A percentile compares a stretch with the other conserved stretches of the same genome.
Evolutionary conservation across 2,113 vertebrate genomes (phyloP).

Genomic region (Ailurus styani): DNA sequence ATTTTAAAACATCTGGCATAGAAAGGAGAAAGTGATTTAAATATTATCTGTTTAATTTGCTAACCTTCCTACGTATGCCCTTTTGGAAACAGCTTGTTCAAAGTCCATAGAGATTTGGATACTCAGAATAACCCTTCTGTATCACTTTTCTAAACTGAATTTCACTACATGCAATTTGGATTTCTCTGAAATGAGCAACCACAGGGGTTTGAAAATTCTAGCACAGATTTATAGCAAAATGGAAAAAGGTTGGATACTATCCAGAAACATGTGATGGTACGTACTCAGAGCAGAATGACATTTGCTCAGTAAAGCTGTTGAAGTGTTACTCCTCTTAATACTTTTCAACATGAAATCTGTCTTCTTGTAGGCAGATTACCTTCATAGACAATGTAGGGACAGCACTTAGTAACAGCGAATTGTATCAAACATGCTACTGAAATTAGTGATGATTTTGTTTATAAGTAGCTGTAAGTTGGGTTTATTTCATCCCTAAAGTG

Average conservation of each 20-base stretch:
- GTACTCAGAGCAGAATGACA: constrained; percentile 33
- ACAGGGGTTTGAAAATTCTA: constrained; percentile 52
- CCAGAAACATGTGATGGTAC: constrained; percentile 42
- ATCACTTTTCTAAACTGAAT: constrained; percentile 66
- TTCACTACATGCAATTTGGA: constrained; percentile 53
- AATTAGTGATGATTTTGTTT: background rate
- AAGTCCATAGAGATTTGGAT: constrained; percentile 50
- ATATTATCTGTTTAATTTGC: constrained; percentile 67
- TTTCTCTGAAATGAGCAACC: constrained; percentile 51
- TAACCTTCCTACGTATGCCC: constrained; percentile 53
- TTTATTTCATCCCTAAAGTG: background rate
- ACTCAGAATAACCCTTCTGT: constrained; percentile 46
- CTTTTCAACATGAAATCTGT: background rate
- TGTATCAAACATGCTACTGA: background rate
- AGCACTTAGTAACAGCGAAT: constrained; percentile 20
- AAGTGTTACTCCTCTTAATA: background rate
- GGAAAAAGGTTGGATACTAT: constrained; percentile 56
- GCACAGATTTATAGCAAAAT: constrained; percentile 40
- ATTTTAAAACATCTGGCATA: constrained; percentile 69
- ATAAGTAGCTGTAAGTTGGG: background rate
- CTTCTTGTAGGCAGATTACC: constrained; percentile 27
- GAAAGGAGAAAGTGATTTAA: constrained; percentile 58
- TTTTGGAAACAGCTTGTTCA: constrained; percentile 61
- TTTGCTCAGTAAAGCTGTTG: constrained; percentile 16
- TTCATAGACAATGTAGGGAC: background rate